These are phyloP conservation scores for Anser cygnoides DNA, from an alignment of 2,113 vertebrate genomes.

Conservation along the genomic window DNA sequence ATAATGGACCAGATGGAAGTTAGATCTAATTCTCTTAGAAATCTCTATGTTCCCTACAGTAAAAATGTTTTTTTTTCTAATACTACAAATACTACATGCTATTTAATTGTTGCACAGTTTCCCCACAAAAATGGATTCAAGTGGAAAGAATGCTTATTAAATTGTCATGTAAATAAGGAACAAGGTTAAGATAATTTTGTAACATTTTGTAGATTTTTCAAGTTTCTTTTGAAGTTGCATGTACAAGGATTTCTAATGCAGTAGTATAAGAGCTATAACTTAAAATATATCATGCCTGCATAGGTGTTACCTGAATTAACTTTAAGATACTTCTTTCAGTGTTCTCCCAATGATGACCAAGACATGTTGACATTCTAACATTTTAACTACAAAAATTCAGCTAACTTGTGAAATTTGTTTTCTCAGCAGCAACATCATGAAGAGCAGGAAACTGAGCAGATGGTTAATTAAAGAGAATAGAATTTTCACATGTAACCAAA, in stretches of 20 bases:
- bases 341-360: background rate
- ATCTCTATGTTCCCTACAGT: background rate
- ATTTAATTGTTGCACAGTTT: background rate
- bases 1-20: background rate
- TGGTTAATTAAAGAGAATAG: constrained; percentile 19
- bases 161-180: background rate
- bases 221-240: background rate
- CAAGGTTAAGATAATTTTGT: background rate
- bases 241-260: background rate
- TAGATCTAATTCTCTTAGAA: background rate
- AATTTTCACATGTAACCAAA: background rate
- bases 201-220: background rate
- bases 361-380: background rate
- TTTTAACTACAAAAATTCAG: background rate
- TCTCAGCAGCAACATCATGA: background rate
- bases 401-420: background rate
- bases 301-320: background rate
- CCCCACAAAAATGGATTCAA: background rate
- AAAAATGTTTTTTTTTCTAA: background rate
- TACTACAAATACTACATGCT: background rate
- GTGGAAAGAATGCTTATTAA: background rate
- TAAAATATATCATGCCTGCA: background rate
- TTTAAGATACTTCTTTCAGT: background rate
- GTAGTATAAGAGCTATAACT: background rate
- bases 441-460: background rate